A percentile compares a stretch with the other conserved stretches of the same genome.
phyloP scores from a whole-genome alignment of 1,140 invertebrate species.

The Drosophila simulans region DNA sequence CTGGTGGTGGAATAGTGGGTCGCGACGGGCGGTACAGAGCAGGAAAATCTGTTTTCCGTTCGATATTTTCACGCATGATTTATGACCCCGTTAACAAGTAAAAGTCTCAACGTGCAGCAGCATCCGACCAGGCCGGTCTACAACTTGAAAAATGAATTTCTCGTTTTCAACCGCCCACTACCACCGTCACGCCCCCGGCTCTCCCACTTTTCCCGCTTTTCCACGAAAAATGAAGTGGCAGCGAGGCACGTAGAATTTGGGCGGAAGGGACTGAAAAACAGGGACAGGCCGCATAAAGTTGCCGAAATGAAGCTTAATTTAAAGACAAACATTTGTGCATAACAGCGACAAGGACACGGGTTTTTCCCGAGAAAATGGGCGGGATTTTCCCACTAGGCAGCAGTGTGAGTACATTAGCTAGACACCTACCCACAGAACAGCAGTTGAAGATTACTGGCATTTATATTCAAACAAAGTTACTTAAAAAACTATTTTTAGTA shows the following conservation, averaged over 20 bases:
- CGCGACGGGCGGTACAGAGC: slow-evolving; percentile 14
- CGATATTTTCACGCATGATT: slow-evolving; percentile 83
- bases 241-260: slow-evolving; percentile 62
- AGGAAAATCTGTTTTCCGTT: slow-evolving; percentile 80
- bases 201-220: neutral
- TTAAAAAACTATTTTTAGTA: neutral
- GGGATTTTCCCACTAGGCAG: slow-evolving; percentile 1
- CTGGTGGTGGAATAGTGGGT: neutral
- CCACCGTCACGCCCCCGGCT: neutral
- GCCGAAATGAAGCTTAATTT: slow-evolving; percentile 70
- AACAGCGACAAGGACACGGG: slow-evolving; percentile 39
- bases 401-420: slow-evolving; percentile 18
- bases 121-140: slow-evolving; percentile 38
- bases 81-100: slow-evolving; percentile 82
- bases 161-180: slow-evolving; percentile 55
- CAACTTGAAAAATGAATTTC: slow-evolving; percentile 82
- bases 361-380: slow-evolving; percentile 9
- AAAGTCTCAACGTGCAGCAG: slow-evolving; percentile 76
- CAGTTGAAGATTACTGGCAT: neutral
- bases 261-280: slow-evolving; percentile 13
- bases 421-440: neutral
- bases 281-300: slow-evolving; percentile 59
- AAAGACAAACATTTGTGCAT: slow-evolving; percentile 71
- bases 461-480: neutral
- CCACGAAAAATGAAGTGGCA: slow-evolving; percentile 62